Percentiles rank a stretch among this genome's conserved stretches.
phyloP scores from a whole-genome alignment of 2,888 invertebrate species.

The Dolichopus griseipennis region DNA sequence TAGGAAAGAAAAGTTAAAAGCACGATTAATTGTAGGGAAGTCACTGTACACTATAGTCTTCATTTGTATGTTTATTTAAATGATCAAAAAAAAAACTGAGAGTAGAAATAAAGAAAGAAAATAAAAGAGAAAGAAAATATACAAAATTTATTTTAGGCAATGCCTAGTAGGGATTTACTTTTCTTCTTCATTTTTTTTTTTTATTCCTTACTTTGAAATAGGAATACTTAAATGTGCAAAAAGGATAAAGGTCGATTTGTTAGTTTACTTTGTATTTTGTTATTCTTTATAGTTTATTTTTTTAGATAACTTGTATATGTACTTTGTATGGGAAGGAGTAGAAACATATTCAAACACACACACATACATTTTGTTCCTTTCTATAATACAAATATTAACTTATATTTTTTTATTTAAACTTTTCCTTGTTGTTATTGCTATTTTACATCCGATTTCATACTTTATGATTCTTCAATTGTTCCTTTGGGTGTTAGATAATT shows the following conservation, averaged over 20 bases:
- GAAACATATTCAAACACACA: too few species aligned
- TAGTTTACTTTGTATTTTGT: not conserved
- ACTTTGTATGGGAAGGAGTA: too few species aligned
- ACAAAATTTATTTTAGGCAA: not conserved
- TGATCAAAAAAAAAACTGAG: too few species aligned
- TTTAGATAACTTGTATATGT: too few species aligned
- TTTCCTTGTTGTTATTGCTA: not conserved
- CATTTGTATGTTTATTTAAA: too few species aligned
- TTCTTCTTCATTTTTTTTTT: not conserved
- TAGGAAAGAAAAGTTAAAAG: too few species aligned
- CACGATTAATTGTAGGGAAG: too few species aligned
- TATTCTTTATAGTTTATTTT: not conserved
- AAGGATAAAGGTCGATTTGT: constrained; percentile 1
- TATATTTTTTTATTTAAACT: constrained; percentile 8
- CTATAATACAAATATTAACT: not conserved
- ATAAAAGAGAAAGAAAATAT: not conserved
- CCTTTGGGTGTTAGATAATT: constrained; percentile 7
- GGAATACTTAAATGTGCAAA: constrained; percentile 1
- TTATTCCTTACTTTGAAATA: not conserved
- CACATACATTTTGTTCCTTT: not conserved
- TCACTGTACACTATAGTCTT: too few species aligned
- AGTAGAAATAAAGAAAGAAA: not conserved
- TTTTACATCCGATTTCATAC: constrained; percentile 9
- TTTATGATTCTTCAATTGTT: constrained; percentile 9
- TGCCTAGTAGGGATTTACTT: constrained; percentile 8